Base-by-base conservation (phyloP, 2,888 invertebrate species). In the Diloba caeruleocephala region DNA sequence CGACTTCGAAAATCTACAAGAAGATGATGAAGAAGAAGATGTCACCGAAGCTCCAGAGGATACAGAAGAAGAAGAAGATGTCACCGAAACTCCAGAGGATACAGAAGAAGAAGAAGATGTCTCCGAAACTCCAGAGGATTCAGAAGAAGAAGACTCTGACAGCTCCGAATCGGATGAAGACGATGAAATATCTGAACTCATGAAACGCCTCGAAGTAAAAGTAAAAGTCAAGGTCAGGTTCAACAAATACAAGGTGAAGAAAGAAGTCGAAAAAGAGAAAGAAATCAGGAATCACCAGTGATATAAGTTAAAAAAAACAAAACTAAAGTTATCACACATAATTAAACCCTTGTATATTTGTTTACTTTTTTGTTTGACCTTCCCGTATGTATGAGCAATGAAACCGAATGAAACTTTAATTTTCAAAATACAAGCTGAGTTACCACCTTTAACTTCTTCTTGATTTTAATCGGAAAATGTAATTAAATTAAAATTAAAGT, bases 151-250 rank as follows among this genome's bases (percentile, higher is more conserved):
- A 14, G 79, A 78, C 8, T 71, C 73, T 0, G 72, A 74, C 3
- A 67, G 71, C 15, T 55, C 62, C 10, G 74, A 75, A 17, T 71
- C 68, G 1, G 71, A 76, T 5, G 85, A 84, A 48, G 83, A 84
- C 7, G 85, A 85, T 14, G 76, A 90, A 32, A 28, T 85, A 3
- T 74, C 81, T 0, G 76, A 90, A 23, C 69, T 90, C 5, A 70
- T 90, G 10, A 92, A 92, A 67, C 85, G 81, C 36, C 74, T 92
- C 26, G 83, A 89, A 70, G 85, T 92, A 0, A 82, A 84, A 62
- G 91, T 92, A 15, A 88, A 89, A 58, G 91, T 92, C 15, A 88
- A 87, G 57, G 89, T 92, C 28, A 81, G 76, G 37, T 51, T 92
- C 48, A 87, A 83, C 60, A 90, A 89, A 51, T 82, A 75, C 52